phyloP scores from a whole-genome alignment of 2,797 vertebrate species.

The Tragelaphus eurycerus region DNA sequence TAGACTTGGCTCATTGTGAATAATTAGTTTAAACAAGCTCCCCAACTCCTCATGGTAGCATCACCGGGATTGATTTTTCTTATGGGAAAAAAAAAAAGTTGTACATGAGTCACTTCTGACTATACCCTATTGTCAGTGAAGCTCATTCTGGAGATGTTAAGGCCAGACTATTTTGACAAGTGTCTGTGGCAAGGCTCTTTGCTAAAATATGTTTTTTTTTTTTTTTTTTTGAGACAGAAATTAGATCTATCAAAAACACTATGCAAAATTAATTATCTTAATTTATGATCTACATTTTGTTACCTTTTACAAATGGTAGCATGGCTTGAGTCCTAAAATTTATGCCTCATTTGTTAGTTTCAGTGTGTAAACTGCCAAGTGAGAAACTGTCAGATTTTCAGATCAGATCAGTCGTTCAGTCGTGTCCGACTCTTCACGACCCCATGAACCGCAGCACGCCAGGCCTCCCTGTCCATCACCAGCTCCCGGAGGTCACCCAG shows the following conservation, averaged over 20 bases:
- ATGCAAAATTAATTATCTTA: constrained; percentile 37
- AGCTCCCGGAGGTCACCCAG: no score
- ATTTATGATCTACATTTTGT: constrained; percentile 17
- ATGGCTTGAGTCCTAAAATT: constrained; percentile 12
- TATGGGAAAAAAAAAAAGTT: constrained; percentile 31
- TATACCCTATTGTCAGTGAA: constrained; percentile 51
- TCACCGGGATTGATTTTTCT: constrained; percentile 50
- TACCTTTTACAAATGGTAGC: constrained; percentile 16
- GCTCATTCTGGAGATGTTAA: constrained; percentile 49
- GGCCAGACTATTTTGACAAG: constrained; percentile 37
- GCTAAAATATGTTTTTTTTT: background rate
- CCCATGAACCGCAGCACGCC: no score
- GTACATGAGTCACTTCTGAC: constrained; percentile 56
- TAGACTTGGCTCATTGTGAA: constrained; percentile 31
- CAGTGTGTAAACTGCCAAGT: background rate
- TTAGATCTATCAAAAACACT: constrained; percentile 36
- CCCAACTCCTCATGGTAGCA: constrained; percentile 29
- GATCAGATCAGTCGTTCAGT: no score
- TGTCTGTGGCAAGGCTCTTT: constrained; percentile 13
- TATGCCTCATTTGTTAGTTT: constrained; percentile 39
- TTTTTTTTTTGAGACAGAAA: background rate
- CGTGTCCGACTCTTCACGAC: no score
- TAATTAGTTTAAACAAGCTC: constrained; percentile 46
- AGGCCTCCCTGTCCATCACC: no score
- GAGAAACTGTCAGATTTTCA: constrained; percentile 10